Percentiles rank a stretch among this genome's conserved stretches.
phyloP scores from a whole-genome alignment of 92 coral and sea anemone species.

The Meandrina meandrites region DNA sequence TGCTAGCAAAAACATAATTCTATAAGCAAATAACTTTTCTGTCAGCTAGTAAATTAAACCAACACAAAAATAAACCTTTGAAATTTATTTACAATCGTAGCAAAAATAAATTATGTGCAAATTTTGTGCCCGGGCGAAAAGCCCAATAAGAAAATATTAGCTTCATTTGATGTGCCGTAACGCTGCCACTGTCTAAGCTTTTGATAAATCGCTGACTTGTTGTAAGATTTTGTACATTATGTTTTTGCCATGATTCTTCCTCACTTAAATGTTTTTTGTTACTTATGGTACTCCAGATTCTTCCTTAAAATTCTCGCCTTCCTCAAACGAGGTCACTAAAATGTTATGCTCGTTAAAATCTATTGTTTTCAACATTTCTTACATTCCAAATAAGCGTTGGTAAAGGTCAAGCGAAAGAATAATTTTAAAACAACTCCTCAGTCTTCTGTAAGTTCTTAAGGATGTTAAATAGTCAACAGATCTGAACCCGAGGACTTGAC shows the following conservation, averaged over 20 bases:
- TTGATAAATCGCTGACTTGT: background rate
- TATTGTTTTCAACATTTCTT: background rate
- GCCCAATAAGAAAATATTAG: background rate
- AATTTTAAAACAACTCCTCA: too few relatives aligned
- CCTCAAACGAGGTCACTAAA: background rate
- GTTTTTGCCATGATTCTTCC: background rate
- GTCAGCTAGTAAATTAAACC: constrained; percentile 14
- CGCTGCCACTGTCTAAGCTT: background rate
- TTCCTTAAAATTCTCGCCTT: background rate
- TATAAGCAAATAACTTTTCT: constrained; percentile 11
- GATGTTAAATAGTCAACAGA: too few relatives aligned
- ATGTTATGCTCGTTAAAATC: background rate
- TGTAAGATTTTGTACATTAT: background rate
- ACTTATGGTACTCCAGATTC: background rate
- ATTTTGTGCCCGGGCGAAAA: background rate
- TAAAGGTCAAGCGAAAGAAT: too few relatives aligned
- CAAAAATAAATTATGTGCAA: constrained; percentile 37
- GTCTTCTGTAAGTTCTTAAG: too few relatives aligned
- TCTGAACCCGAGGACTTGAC: too few relatives aligned
- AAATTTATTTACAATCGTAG: constrained; percentile 43
- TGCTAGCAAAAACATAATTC: constrained; percentile 1
- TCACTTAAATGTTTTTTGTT: too few relatives aligned
- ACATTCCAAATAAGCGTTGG: background rate
- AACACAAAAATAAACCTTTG: constrained; percentile 28
- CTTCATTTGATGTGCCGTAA: background rate